Conservation (phyloP, 1,140 invertebrate genomes). For the Drosophila albomicans region DNA sequence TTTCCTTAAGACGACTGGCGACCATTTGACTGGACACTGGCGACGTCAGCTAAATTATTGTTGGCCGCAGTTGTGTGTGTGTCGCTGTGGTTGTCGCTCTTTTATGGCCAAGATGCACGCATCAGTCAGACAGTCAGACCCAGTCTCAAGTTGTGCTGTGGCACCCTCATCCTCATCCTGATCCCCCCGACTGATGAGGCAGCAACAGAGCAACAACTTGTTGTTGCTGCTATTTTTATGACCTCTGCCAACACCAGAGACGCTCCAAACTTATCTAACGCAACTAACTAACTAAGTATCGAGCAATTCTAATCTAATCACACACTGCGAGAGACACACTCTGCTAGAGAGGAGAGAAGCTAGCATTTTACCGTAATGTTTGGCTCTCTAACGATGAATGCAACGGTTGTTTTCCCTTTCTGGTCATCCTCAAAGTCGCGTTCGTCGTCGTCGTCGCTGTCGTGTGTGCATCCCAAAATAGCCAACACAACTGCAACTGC, state of each 20-base stretch:
- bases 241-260: constrained; percentile 57
- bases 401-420: constrained; percentile 85
- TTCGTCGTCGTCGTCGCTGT: not conserved
- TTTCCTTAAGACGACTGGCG: constrained; percentile 77
- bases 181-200: constrained; percentile 11
- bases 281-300: constrained; percentile 70
- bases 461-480: constrained; percentile 72
- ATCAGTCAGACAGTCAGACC: constrained; percentile 65
- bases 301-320: constrained; percentile 75
- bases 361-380: constrained; percentile 69
- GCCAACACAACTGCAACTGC: constrained; percentile 35
- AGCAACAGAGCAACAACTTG: constrained; percentile 5
- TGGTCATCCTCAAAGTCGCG: constrained; percentile 57
- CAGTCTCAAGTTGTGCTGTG: constrained; percentile 1
- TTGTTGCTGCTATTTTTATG: constrained; percentile 55
- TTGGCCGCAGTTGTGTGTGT: constrained; percentile 31
- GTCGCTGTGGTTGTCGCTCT: constrained; percentile 61
- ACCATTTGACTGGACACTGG: constrained; percentile 54
- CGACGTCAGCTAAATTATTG: constrained; percentile 76
- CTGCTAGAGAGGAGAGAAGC: not conserved
- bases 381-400: constrained; percentile 71
- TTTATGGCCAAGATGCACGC: constrained; percentile 81
- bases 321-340: constrained; percentile 14
- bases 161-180: constrained; percentile 34
- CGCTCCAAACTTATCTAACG: constrained; percentile 63